phyloP scores from a whole-genome alignment of 2,797 vertebrate species.

The Staurois parvus region DNA sequence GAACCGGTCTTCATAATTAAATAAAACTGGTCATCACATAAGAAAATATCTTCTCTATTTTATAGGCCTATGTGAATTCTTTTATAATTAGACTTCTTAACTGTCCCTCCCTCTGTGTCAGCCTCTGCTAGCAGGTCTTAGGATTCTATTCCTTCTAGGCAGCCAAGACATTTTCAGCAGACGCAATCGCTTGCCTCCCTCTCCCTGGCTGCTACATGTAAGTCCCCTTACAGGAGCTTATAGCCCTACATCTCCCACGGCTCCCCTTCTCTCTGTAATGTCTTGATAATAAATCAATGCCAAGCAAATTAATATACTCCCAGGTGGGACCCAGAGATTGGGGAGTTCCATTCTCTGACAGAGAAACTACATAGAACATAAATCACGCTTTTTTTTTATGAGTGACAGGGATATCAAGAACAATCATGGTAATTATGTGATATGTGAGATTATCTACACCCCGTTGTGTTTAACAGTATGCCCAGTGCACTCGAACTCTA shows the following conservation, averaged over 20 bases:
- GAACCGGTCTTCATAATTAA: neutral
- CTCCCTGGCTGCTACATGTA: neutral
- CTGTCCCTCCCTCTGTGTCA: conserved; percentile 3
- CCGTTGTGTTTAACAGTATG: conserved; percentile 57
- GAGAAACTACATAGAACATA: conserved; percentile 50
- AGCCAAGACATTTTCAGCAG: neutral
- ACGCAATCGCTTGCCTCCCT: too few relatives aligned
- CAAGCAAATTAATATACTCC: conserved; percentile 57
- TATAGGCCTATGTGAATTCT: neutral
- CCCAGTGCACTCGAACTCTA: conserved; percentile 33
- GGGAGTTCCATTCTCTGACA: conserved; percentile 46
- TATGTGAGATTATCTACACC: conserved; percentile 59
- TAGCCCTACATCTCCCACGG: conserved; percentile 34
- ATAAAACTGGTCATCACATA: neutral
- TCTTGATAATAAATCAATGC: conserved; percentile 61
- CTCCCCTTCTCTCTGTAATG: conserved; percentile 34
- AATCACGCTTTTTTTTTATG: conserved; percentile 56
- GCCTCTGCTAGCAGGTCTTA: neutral
- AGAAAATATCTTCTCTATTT: neutral
- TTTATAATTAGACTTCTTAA: conserved; percentile 2
- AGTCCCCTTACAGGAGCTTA: conserved; percentile 12
- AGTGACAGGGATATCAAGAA: conserved; percentile 54
- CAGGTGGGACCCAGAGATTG: conserved; percentile 42
- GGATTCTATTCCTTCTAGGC: neutral
- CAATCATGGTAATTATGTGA: conserved; percentile 58